Evolutionary conservation across 1,140 invertebrate species (phyloP).

Genomic region (Brachionus angularis): DNA sequence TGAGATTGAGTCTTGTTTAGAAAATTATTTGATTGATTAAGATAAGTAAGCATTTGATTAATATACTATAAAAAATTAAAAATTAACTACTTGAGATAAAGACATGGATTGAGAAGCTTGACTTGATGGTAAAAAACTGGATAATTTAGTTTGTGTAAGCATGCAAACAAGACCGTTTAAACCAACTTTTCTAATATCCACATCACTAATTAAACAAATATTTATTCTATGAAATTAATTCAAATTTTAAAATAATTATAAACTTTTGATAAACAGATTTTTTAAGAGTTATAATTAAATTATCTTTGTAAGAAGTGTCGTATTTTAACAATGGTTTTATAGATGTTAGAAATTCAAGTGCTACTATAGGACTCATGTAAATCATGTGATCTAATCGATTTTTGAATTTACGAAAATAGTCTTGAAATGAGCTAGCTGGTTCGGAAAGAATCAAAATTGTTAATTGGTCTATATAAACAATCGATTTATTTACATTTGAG

Average conservation of each 20-base stretch:
- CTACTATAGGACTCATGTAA: conserved; percentile 19
- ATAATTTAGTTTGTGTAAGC: conserved; percentile 13
- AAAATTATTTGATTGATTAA: too few relatives aligned
- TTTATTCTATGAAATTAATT: too few relatives aligned
- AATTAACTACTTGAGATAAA: conserved; percentile 13
- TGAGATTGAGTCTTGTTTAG: conserved; percentile 42
- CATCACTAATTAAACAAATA: too few relatives aligned
- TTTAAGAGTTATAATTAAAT: conserved; percentile 20
- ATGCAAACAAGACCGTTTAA: conserved; percentile 41
- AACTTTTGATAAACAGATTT: conserved; percentile 38
- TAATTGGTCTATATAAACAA: conserved; percentile 38
- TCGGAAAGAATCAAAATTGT: conserved; percentile 29
- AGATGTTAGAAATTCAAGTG: conserved; percentile 14
- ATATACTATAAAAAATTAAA: not conserved
- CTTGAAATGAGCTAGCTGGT: conserved; percentile 29
- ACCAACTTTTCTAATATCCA: conserved; percentile 35
- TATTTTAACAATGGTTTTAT: conserved; percentile 39
- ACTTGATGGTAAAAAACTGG: conserved; percentile 36
- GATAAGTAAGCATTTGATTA: too few relatives aligned
- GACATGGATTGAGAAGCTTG: conserved; percentile 42
- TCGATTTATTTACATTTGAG: conserved; percentile 5
- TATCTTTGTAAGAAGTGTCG: conserved; percentile 31
- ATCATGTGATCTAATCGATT: conserved; percentile 39
- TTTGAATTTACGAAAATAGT: conserved; percentile 28
- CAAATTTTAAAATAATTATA: too few relatives aligned